Percentiles rank a stretch among this genome's conserved stretches.
Conservation (phyloP, 2,888 invertebrate genomes). For the Agrochola lota region DNA sequence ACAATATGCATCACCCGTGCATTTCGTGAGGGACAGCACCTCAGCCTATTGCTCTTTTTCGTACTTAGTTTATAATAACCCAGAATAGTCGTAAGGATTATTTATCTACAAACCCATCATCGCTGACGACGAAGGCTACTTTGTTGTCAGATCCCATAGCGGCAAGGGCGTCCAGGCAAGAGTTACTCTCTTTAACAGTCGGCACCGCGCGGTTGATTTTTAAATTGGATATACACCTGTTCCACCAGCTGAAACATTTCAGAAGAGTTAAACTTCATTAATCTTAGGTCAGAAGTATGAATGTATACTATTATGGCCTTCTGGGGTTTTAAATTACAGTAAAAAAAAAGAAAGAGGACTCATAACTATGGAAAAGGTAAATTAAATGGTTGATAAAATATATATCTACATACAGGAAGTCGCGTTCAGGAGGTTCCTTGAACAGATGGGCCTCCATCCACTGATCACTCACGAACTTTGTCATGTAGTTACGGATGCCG, state of each 20-base stretch:
- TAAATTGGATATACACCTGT: conserved; percentile 81
- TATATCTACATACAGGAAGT: conserved; percentile 69
- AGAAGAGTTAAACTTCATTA: not conserved
- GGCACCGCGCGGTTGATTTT: conserved; percentile 69
- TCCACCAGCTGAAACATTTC: conserved; percentile 93
- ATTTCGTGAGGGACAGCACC: too few species aligned
- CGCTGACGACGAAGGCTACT: conserved; percentile 74
- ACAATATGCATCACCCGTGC: not conserved
- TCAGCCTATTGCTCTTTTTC: not conserved
- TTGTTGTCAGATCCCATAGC: conserved; percentile 71
- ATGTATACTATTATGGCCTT: not conserved
- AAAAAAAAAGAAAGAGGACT: not conserved
- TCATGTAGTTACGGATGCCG: conserved; percentile 98
- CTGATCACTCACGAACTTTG: conserved; percentile 97
- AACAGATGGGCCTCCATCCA: conserved; percentile 97
- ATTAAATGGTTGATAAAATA: not conserved
- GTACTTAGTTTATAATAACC: not conserved
- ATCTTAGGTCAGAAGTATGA: not conserved
- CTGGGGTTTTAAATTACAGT: not conserved
- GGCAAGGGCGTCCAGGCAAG: conserved; percentile 67
- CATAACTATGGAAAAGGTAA: not conserved
- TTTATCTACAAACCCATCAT: conserved; percentile 77
- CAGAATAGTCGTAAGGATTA: not conserved
- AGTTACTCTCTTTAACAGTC: conserved; percentile 85
- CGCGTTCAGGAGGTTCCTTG: conserved; percentile 76